phyloP scores from a whole-genome alignment of 2,113 vertebrate species.

The Coturnix japonica region DNA sequence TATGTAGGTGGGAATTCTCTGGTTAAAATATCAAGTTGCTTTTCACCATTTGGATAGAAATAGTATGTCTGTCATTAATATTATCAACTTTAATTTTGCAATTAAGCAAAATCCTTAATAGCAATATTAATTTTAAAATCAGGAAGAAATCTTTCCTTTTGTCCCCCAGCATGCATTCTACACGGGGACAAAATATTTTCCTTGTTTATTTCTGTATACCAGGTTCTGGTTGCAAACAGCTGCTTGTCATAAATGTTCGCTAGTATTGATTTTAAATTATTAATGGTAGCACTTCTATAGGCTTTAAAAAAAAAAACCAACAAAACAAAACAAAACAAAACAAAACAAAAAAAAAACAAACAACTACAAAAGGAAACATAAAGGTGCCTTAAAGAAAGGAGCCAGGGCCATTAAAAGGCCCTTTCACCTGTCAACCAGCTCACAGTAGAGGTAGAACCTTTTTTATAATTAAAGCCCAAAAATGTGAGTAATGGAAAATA shows the following conservation, averaged over 20 bases:
- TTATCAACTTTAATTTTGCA: not conserved
- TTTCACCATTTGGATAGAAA: not conserved
- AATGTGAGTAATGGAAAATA: not conserved
- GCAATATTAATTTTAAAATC: not conserved
- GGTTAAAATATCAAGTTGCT: not conserved
- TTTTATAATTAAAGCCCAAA: not conserved
- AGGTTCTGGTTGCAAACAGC: not conserved
- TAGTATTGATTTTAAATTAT: not conserved
- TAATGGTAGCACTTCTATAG: not conserved
- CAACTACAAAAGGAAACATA: not conserved
- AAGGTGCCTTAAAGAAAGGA: not conserved
- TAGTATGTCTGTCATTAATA: not conserved
- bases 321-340: too few species aligned
- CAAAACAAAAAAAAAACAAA: too few species aligned
- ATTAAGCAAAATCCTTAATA: not conserved
- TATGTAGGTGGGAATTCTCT: not conserved
- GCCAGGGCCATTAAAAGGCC: not conserved
- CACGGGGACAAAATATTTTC: not conserved
- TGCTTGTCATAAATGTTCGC: not conserved
- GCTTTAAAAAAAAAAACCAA: not conserved
- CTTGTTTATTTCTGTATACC: not conserved
- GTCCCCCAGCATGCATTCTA: too few species aligned
- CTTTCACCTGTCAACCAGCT: not conserved
- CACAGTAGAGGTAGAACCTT: not conserved
- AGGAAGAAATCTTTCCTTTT: not conserved